phyloP scores from a whole-genome alignment of 2,113 vertebrate genomes.

The Mastomys natalensis region DNA sequence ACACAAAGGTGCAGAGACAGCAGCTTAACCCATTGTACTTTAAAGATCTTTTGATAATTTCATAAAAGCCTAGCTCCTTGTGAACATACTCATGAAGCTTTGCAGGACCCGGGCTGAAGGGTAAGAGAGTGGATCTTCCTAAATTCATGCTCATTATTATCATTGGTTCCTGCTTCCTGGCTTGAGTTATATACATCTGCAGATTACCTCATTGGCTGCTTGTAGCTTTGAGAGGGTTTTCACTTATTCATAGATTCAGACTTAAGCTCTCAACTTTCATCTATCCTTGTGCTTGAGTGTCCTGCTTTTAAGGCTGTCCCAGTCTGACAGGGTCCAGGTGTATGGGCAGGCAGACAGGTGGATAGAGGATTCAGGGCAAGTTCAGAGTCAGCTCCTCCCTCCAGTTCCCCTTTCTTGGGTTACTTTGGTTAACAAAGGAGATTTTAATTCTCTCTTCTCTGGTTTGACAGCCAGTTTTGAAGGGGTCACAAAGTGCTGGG shows the following conservation, averaged over 20 bases:
- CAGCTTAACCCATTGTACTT: not conserved
- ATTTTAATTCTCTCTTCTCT: not conserved
- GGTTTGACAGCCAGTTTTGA: conserved; percentile 14
- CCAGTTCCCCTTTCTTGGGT: not conserved
- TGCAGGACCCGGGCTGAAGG: not conserved
- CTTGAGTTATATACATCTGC: not conserved
- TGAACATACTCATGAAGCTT: not conserved
- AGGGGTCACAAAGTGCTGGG: not conserved
- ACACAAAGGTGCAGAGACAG: not conserved
- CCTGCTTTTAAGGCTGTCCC: not conserved
- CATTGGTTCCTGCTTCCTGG: not conserved
- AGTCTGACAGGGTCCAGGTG: not conserved
- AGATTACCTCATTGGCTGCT: not conserved
- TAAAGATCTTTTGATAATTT: conserved; percentile 14
- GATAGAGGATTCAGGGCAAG: not conserved
- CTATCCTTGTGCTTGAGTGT: not conserved
- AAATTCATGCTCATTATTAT: not conserved
- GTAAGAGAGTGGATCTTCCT: not conserved
- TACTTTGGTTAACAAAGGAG: conserved; percentile 1
- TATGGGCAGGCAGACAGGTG: not conserved
- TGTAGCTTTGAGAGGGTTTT: not conserved
- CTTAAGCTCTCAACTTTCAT: not conserved
- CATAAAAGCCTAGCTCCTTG: not conserved
- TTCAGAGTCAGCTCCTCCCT: not conserved
- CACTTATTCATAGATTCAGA: not conserved